These are phyloP conservation scores for Zonitis immaculata DNA, from an alignment of 2,888 invertebrate genomes.

Conservation along the genomic window DNA sequence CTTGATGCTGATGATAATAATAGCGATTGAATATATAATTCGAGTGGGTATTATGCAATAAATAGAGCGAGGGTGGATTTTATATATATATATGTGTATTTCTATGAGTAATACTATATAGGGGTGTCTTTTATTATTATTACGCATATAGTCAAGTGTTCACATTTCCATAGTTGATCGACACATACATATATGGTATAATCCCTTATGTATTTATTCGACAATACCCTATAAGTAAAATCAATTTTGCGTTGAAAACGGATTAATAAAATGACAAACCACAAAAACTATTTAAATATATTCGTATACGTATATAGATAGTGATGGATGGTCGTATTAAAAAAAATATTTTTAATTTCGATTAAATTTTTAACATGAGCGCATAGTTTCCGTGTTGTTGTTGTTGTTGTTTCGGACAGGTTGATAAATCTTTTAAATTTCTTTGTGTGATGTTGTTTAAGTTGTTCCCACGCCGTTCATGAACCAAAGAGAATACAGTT, in stretches of 20 bases:
- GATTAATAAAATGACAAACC: neutral
- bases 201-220: conserved; percentile 7
- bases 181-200: too few species aligned
- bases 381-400: conserved; percentile 11
- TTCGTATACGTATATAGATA: neutral
- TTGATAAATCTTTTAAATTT: conserved; percentile 29
- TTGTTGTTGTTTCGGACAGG: too few species aligned
- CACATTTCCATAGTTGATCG: conserved; percentile 14
- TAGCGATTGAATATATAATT: conserved; percentile 14
- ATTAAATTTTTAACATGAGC: conserved; percentile 8
- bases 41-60: conserved; percentile 9
- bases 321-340: too few species aligned
- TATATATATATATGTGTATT: too few species aligned
- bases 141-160: conserved; percentile 29
- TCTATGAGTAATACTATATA: conserved; percentile 23
- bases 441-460: conserved; percentile 27
- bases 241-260: neutral
- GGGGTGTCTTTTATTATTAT: conserved; percentile 13
- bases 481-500: conserved; percentile 16
- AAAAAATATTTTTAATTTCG: too few species aligned
- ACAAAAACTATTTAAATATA: neutral
- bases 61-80: conserved; percentile 26
- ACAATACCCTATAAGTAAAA: conserved; percentile 10
- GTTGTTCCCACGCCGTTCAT: conserved; percentile 30
- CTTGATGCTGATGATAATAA: neutral